phyloP scores from a whole-genome alignment of 1,140 invertebrate species.

The Oscheius sp. region DNA sequence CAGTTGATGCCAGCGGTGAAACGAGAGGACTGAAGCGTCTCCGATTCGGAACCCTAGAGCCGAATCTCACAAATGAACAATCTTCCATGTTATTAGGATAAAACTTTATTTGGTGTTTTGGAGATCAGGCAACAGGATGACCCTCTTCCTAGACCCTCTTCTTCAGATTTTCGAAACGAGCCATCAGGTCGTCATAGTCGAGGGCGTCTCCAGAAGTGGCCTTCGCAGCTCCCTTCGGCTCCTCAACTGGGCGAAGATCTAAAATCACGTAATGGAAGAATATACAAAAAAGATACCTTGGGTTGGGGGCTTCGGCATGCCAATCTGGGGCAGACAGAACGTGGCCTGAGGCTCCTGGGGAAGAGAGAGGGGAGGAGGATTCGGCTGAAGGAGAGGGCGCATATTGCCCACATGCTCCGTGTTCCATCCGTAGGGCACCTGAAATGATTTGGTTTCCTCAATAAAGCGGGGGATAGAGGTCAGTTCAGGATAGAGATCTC shows the following conservation, averaged over 20 bases:
- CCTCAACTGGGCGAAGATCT: conserved; percentile 45
- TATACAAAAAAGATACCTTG: neutral
- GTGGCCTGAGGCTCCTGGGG: too few species aligned
- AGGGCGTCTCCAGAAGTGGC: conserved; percentile 2
- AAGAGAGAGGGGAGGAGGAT: conserved; percentile 2
- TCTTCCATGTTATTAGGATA: too few species aligned
- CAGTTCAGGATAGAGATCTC: neutral
- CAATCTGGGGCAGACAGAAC: neutral
- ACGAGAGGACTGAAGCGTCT: too few species aligned
- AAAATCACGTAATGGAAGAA: conserved; percentile 14
- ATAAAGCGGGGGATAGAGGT: conserved; percentile 6
- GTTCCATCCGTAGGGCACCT: too few species aligned
- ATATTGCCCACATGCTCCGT: too few species aligned
- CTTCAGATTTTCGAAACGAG: conserved; percentile 33
- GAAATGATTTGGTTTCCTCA: too few species aligned
- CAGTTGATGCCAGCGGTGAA: too few species aligned
- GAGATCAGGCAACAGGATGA: too few species aligned
- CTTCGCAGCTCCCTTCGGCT: neutral
- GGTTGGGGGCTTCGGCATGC: neutral
- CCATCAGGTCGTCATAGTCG: conserved; percentile 33
- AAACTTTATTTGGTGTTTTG: too few species aligned
- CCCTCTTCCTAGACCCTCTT: too few species aligned
- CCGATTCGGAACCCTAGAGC: too few species aligned
- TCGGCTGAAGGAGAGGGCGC: neutral
- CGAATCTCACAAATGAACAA: too few species aligned